Evolutionary conservation across 2,888 invertebrate species (phyloP), one percentile per base, ranked within the genome.

Genomic region (Polia nebulosa): DNA sequence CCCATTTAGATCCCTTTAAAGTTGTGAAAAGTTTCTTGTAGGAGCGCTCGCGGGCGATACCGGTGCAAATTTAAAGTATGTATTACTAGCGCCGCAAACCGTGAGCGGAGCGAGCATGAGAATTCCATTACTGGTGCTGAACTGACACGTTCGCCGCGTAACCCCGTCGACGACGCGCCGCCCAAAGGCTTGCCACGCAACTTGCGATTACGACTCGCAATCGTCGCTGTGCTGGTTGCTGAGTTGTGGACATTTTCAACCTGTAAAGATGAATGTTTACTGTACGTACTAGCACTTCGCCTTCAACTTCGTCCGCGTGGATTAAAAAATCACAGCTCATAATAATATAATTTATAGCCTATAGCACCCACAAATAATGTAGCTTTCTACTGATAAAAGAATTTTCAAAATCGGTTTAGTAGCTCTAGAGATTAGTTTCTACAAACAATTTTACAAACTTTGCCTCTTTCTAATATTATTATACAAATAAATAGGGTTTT

Each of bases 51-150:
- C 89, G 91, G 91, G 90, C 88, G 88, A 91, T 91, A 91, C 93
- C 92, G 93, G 94, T 93, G 94, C 91, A 94, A 94, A 94, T 94
- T 94, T 94, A 91, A 95, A 94, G 94, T 94, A 91, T 93, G 93
- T 94, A 93, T 93, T 91, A 92, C 91, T 90, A 92, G 87, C 88
- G 87, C 91, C 91, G 89, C 94, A 93, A 89, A 91, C 90, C 92
- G 91, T 91, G 90, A 91, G 88, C 87, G 90, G 77, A 83, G 89
- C 87, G 92, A 95, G 95, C 95, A 95, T 91, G 94, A 92, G 93
- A 94, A 94, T 92, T 94, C 94, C 95, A 95, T 95, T 95, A 95
- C 92, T 90, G 93, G 84, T 88, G 88, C 89, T 88, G 88, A 88
- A 90, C 90, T 90, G 92, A 93, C 91, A 90, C 89, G 91, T 85